phyloP scores from a whole-genome alignment of 2,797 vertebrate genomes.

The Podarcis lilfordi region DNA sequence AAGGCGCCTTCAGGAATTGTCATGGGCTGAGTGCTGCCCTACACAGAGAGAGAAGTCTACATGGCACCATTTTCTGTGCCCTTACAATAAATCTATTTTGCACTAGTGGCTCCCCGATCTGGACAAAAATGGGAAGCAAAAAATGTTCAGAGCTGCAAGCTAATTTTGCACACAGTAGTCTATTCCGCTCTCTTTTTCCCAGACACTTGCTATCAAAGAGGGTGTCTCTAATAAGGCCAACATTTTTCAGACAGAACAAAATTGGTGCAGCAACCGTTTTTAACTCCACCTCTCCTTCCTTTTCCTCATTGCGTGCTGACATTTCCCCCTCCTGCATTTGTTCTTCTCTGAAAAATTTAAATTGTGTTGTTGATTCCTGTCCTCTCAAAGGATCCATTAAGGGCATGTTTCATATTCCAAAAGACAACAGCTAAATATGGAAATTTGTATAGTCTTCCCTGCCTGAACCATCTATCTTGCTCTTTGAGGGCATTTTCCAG shows the following conservation, averaged over 20 bases:
- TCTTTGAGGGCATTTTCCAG: neutral
- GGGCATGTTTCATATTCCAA: neutral
- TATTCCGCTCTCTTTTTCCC: neutral
- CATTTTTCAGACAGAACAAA: neutral
- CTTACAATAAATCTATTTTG: neutral
- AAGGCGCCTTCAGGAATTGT: neutral
- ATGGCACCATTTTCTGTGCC: neutral
- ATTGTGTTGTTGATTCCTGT: neutral
- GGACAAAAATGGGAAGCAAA: neutral
- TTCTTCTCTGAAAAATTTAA: neutral
- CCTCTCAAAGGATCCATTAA: neutral
- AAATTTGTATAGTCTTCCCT: neutral
- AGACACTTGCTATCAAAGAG: neutral
- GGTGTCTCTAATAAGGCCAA: neutral
- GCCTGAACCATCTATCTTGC: slow-evolving; percentile 7
- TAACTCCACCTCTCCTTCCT: neutral
- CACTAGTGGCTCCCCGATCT: neutral
- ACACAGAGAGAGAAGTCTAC: neutral
- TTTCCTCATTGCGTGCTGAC: neutral
- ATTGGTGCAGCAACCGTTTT: neutral
- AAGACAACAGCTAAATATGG: neutral
- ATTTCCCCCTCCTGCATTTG: neutral
- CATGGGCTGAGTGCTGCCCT: neutral
- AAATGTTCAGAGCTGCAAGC: neutral
- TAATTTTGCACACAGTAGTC: neutral